phyloP scores from a whole-genome alignment of 2,113 vertebrate species.

The Zosterops pallidus region DNA sequence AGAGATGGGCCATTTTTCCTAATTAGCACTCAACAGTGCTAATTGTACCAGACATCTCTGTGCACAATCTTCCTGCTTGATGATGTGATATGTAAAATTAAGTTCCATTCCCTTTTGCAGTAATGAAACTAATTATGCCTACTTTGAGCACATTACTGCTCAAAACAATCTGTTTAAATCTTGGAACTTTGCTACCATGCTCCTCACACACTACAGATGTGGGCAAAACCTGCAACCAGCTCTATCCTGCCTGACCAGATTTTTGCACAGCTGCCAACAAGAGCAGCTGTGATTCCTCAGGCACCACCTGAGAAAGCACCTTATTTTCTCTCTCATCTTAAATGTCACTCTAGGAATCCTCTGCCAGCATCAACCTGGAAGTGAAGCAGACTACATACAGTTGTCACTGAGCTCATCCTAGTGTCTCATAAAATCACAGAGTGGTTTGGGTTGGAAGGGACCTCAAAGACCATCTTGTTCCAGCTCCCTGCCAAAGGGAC shows the following conservation, averaged over 20 bases:
- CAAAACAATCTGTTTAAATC: neutral
- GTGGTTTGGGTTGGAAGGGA: neutral
- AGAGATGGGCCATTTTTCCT: neutral
- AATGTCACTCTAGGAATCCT: neutral
- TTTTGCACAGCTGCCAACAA: neutral
- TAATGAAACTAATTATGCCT: neutral
- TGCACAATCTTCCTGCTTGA: neutral
- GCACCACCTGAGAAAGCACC: neutral
- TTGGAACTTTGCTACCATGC: neutral
- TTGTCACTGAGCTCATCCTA: neutral
- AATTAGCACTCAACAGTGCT: neutral
- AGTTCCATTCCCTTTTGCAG: neutral
- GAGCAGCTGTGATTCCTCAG: neutral
- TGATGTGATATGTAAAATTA: neutral
- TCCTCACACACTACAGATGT: neutral
- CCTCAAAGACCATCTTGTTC: neutral
- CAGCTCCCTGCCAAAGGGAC: neutral
- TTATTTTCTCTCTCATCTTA: neutral
- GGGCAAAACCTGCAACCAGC: neutral
- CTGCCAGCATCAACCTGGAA: neutral
- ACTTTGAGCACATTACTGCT: neutral
- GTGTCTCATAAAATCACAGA: neutral
- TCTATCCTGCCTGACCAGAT: neutral
- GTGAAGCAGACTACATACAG: neutral
- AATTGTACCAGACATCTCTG: neutral